Conservation (phyloP, 1,140 invertebrate species). For the Drosophila lowei region DNA sequence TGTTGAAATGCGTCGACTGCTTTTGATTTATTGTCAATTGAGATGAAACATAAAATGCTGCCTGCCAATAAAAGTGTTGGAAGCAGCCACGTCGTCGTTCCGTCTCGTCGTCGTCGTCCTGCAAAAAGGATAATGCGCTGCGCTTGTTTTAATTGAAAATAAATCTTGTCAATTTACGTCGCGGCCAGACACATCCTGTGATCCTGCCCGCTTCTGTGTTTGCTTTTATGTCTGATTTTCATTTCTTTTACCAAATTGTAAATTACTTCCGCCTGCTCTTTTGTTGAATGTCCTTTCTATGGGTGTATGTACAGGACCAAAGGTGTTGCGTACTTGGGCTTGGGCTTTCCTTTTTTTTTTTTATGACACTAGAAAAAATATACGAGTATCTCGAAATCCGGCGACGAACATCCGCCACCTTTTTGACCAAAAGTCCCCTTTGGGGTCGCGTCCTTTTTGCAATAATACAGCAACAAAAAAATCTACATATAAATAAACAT, state of each 20-base stretch:
- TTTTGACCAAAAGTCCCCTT: slow-evolving; percentile 42
- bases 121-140: slow-evolving; percentile 66
- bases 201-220: slow-evolving; percentile 52
- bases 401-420: slow-evolving; percentile 68
- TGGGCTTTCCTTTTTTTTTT: slow-evolving; percentile 54
- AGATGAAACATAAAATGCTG: slow-evolving; percentile 67
- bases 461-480: slow-evolving; percentile 43
- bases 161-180: slow-evolving; percentile 79
- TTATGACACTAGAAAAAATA: slow-evolving; percentile 66
- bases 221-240: slow-evolving; percentile 54
- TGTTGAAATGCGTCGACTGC: slow-evolving; percentile 56
- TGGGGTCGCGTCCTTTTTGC: slow-evolving; percentile 49
- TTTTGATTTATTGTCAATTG: slow-evolving; percentile 76
- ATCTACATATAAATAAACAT: slow-evolving; percentile 81
- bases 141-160: slow-evolving; percentile 78
- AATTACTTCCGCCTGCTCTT: slow-evolving; percentile 75
- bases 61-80: slow-evolving; percentile 71
- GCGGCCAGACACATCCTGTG: slow-evolving; percentile 63
- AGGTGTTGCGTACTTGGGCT: slow-evolving; percentile 61
- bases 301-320: slow-evolving; percentile 5
- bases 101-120: neutral
- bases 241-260: slow-evolving; percentile 68
- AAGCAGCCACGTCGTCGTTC: slow-evolving; percentile 7
- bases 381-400: slow-evolving; percentile 44
- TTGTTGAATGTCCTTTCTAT: slow-evolving; percentile 59